phyloP scores from a whole-genome alignment of 1,140 invertebrate genomes.

The Euura saliciscinereae region DNA sequence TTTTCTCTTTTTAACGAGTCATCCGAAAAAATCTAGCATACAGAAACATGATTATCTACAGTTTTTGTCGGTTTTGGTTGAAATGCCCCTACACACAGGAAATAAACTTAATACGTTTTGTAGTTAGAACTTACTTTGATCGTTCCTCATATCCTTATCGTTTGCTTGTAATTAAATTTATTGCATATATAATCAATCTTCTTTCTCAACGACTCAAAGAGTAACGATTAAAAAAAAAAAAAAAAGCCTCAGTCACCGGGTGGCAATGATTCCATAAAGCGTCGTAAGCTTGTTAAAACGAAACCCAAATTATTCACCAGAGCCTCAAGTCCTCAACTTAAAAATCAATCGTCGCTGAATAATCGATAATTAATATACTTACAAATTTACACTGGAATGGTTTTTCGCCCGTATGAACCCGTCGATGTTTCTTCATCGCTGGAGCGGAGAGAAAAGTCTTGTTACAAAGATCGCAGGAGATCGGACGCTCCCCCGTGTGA shows the following conservation, averaged over 20 bases:
- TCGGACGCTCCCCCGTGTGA: conserved; percentile 74
- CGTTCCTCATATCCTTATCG: conserved; percentile 29
- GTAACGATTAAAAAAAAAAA: neutral
- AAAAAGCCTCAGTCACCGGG: neutral
- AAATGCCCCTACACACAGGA: neutral
- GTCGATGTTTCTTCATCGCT: conserved; percentile 78
- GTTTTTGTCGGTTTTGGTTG: neutral
- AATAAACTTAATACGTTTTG: neutral
- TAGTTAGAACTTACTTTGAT: conserved; percentile 31
- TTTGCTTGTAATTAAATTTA: conserved; percentile 41
- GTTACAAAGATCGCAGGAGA: conserved; percentile 69
- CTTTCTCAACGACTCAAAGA: conserved; percentile 3
- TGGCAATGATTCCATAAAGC: neutral
- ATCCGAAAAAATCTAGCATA: neutral
- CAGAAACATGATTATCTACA: neutral
- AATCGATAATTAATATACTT: conserved; percentile 37
- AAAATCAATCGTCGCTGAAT: neutral
- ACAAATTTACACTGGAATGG: conserved; percentile 73
- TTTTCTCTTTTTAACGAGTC: neutral
- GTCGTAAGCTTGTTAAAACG: neutral
- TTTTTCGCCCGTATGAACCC: conserved; percentile 82
- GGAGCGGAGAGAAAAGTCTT: conserved; percentile 73
- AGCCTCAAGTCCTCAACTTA: neutral
- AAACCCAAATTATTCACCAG: neutral
- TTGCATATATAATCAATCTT: conserved; percentile 11